Evolutionary conservation across 1,140 invertebrate species (phyloP), one percentile per base, ranked within the genome.

Genomic region (Lutraria rhynchaena): DNA sequence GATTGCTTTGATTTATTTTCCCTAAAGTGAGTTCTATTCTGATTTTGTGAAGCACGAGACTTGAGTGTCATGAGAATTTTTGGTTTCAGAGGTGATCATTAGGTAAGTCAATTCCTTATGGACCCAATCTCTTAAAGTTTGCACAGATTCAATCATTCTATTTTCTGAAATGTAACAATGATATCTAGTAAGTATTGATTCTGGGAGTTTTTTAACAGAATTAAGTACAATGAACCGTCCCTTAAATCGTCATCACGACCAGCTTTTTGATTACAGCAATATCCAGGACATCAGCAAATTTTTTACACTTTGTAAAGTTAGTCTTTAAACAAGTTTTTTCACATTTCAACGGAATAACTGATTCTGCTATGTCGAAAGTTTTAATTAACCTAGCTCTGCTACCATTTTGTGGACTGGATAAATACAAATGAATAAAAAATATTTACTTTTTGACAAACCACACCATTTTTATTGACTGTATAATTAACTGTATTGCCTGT

Each of bases 281-380:
- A 35, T 55, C 69, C 2, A 67, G 37, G n/a, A 67, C n/a, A 22
- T 67, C 63, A 27, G 63, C 63, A 67, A 67, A 49, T 35, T 67
- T 67, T 67, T 67, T 41, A 46, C 44, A 22, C 13, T 41, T 41
- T 41, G 37, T 41, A 41, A 41, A 41, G 15, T 41, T 41, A 15
- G 37, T 41, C 15, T 41, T 41, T 15, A 41, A 5, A 5, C 37
- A 7, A 41, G 37, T 41, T 15, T 15, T 5, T 41, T 41, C 37
- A 41, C 37, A 15, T 41, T 41, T 41, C 15, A 41, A 41, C 37
- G 5, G 5, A 15, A 41, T 41, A 41, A 5, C 15, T 41, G 15
- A 15, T 7, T 15, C 15, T 15, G 15, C 37, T 41, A 7, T 15
- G 5, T 41, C 37, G 37, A 15, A 41, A 41, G 37, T 41, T 15